Percentiles rank a stretch among this genome's conserved stretches.
phyloP scores from a whole-genome alignment of 2,888 invertebrate species.

The Nemurella pictetii region DNA sequence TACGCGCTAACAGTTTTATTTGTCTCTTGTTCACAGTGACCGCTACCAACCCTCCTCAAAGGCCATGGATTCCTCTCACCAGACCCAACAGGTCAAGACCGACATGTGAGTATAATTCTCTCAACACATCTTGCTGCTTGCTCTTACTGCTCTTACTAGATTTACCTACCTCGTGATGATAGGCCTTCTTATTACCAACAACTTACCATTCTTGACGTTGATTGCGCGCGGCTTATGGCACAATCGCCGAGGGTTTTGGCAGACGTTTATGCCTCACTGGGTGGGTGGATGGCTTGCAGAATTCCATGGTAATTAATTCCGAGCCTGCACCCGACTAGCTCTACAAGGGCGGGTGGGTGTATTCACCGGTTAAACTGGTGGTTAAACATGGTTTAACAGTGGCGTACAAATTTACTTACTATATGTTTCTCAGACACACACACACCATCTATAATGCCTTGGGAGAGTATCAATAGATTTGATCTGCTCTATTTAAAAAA shows the following conservation, averaged over 20 bases:
- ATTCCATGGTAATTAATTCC: background rate
- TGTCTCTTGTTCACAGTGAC: conserved; percentile 73
- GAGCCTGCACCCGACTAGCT: background rate
- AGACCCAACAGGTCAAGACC: conserved; percentile 87
- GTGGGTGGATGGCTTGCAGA: background rate
- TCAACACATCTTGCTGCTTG: too few species aligned
- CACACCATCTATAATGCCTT: too few species aligned
- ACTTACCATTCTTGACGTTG: background rate
- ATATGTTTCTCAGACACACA: too few species aligned
- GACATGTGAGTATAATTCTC: conserved; percentile 76
- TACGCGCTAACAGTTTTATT: conserved; percentile 29
- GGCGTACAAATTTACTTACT: too few species aligned
- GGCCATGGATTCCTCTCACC: conserved; percentile 93
- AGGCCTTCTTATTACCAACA: background rate
- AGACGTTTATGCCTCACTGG: background rate
- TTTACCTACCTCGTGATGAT: too few species aligned
- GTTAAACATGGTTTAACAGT: too few species aligned
- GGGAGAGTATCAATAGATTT: too few species aligned
- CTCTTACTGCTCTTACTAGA: too few species aligned
- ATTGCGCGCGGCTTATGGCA: background rate
- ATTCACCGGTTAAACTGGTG: too few species aligned
- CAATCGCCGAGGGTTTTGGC: background rate
- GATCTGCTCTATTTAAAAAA: too few species aligned
- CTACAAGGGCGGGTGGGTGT: background rate
- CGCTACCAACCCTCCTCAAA: conserved; percentile 85